Evolutionary conservation across 2,888 invertebrate species (phyloP), one percentile per base, ranked within the genome.

Genomic region (Proisotoma minuta): DNA sequence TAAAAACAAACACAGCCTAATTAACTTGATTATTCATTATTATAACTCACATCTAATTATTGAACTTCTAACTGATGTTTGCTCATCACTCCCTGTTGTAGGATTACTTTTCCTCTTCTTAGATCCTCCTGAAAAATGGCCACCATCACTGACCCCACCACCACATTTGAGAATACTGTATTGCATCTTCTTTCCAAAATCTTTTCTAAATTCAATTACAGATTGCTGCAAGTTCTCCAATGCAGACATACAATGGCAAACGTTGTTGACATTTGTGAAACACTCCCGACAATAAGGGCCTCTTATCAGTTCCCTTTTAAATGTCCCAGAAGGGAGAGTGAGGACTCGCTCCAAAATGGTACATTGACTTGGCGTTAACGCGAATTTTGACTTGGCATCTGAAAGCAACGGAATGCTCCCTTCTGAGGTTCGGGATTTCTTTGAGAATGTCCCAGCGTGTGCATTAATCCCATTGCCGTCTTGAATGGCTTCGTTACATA

Each of bases 201-300:
- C 54, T 29, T 54, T 54, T 22, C 54, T 54, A 39, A 54, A 54
- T 18, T 54, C 39, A 18, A 27, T 3, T 3, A 54, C 40, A 18
- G 39, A 39, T 18, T 54, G 28, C 22, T 54, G 54, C 10, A 54
- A 24, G 39, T 54, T 54, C 28, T 54, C 54, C 40, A 54, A 39
- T 5, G 54, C 54, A 22, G 54, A 39, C 54, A 54, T 54, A 22
- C 26, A 27, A 18, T 54, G 54, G 18, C 54, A 54, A 2, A 54
- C 54, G 23, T 54, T 54, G 28, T 54, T 54, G 18, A 54, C 39
- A 54, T 54, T 34, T 20, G 54, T 54, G 39, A 54, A 54, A 39
- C 54, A 54, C 15, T 54, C 54, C 15, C 54, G 26, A 27, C 54
- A 54, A 24, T 54, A 54, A 15, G 54, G 54, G 4, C 54, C 54